Base-by-base conservation (phyloP, 2,113 vertebrate genomes). In the Mesitornis unicolor region DNA sequence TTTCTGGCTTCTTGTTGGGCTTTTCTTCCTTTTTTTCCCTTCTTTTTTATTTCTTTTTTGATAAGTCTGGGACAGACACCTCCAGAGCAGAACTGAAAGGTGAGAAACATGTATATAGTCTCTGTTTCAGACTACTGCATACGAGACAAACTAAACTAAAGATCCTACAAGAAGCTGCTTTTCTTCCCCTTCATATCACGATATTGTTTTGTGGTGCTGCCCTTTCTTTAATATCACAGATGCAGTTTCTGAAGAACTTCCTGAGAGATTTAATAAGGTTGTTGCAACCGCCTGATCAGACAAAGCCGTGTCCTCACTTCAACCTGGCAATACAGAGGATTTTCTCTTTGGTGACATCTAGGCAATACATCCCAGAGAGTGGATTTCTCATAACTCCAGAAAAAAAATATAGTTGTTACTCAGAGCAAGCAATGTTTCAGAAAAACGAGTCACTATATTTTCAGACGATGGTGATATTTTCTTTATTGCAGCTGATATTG, bases 211-310 rank as follows among this genome's bases (percentile, higher is more conserved):
- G 28, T 25, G 76, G 57, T 93, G 53, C 43, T 93, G 74, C 69
- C 90, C 56, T 78, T 93, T 80, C 45, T 71, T 77, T 53, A 84
- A 57, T 89, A 69, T 57, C 84, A 77, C 69, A 87, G 87, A 33
- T 3, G 5, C 64, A 47, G 77, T 75, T 95, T 89, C 51, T 76
- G 61, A 91, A 82, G 56, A 75, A 89, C 51, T 91, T 97, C 48
- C 56, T 75, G 78, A 59, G 84, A 84, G 78, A 92, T 70, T 88
- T 86, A 84, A 90, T 92, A 84, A 88, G 83, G 83, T 76, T 95
- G 82, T 82, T 84, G 82, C 60, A 82, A 71, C 83, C 3, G 0
- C 84, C 59, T 68, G 48, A 7, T 25, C 77, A 92, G 48, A 67
- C 73, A 83, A 90, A 96, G 79, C 70, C 2, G 5, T 90, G 75